phyloP scores from a whole-genome alignment of 92 coral and sea anemone genomes.

The Meandrina meandrites region DNA sequence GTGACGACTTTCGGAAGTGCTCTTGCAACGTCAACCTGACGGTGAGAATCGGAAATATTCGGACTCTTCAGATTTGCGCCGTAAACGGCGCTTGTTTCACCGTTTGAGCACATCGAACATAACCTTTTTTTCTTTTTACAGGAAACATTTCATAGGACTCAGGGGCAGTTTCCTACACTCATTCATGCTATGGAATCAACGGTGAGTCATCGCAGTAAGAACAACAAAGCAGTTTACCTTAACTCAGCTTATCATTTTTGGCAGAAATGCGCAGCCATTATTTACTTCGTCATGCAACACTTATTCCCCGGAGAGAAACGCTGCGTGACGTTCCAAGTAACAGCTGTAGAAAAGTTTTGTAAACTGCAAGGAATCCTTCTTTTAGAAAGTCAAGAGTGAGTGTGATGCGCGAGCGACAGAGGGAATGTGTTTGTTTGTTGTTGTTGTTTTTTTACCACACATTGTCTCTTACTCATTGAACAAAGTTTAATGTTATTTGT shows the following conservation, averaged over 20 bases:
- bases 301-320: not conserved
- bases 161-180: slow-evolving; percentile 73
- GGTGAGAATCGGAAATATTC: not conserved
- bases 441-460: no score
- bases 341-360: not conserved
- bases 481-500: not conserved
- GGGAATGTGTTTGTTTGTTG: not conserved
- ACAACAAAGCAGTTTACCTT: not conserved
- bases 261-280: not conserved
- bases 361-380: no score
- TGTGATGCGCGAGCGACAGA: not conserved
- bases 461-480: not conserved
- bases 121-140: not conserved
- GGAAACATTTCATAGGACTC: slow-evolving; percentile 75
- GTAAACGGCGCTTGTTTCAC: not conserved
- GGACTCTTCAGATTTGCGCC: not conserved
- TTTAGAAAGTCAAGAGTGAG: not conserved
- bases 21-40: not conserved
- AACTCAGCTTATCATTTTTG: not conserved
- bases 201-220: slow-evolving; percentile 49
- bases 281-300: not conserved
- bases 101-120: not conserved
- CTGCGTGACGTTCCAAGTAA: not conserved
- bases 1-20: not conserved
- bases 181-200: slow-evolving; percentile 79